Percentiles rank a stretch among this genome's conserved stretches.
These are phyloP conservation scores for Lissonota sp. DNA, from an alignment of 2,888 invertebrate genomes.

Conservation along the genomic window DNA sequence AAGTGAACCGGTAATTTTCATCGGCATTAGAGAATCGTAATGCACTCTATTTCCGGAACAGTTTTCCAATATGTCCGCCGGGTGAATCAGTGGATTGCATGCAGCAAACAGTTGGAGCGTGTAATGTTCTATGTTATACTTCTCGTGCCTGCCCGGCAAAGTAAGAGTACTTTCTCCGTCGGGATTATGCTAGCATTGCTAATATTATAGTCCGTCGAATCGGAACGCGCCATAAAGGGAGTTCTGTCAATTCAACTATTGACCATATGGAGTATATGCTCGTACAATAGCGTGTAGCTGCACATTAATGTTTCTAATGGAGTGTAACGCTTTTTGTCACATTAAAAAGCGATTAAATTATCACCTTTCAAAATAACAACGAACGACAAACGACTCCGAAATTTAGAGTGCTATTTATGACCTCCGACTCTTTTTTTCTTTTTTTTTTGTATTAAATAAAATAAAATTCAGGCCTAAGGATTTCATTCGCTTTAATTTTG, in stretches of 20 bases:
- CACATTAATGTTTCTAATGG: background rate
- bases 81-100: slow-evolving; percentile 36
- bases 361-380: background rate
- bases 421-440: too few species aligned
- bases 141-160: slow-evolving; percentile 39
- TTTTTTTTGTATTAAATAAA: too few species aligned
- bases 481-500: too few species aligned
- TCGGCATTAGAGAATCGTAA: slow-evolving; percentile 11
- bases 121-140: slow-evolving; percentile 58
- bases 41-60: slow-evolving; percentile 31
- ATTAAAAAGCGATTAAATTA: background rate
- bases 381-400: too few species aligned
- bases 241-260: slow-evolving; percentile 14
- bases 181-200: slow-evolving; percentile 58
- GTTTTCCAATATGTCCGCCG: slow-evolving; percentile 15
- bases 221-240: slow-evolving; percentile 61
- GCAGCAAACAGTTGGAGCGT: slow-evolving; percentile 58
- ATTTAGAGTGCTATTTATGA: too few species aligned
- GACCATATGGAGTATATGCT: background rate
- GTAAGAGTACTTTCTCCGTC: slow-evolving; percentile 68
- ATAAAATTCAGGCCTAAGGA: too few species aligned
- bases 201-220: slow-evolving; percentile 58
- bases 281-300: background rate
- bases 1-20: slow-evolving; percentile 11
- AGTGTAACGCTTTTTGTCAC: background rate